phyloP scores from a whole-genome alignment of 2,888 invertebrate species.

The Drosophila neutralis region DNA sequence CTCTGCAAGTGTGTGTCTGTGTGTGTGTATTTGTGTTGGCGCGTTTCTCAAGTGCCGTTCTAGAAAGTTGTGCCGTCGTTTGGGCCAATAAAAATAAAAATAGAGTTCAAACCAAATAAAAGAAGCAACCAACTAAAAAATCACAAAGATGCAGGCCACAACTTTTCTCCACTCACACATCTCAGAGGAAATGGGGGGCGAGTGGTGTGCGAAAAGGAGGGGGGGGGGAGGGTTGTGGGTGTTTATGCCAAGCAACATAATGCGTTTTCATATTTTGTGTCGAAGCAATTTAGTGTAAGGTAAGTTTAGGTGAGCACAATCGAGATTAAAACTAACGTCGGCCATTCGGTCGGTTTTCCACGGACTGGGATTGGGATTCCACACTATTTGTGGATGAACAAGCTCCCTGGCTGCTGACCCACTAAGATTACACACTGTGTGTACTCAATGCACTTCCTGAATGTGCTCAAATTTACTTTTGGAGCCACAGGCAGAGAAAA shows the following conservation, averaged over 20 bases:
- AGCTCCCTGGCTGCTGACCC: slow-evolving; percentile 41
- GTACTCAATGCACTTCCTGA: neutral
- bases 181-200: neutral
- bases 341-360: neutral
- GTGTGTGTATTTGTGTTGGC: slow-evolving; percentile 48
- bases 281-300: slow-evolving; percentile 52
- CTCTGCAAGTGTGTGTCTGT: slow-evolving; percentile 7
- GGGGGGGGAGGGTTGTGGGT: neutral
- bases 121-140: slow-evolving; percentile 44
- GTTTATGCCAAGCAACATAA: slow-evolving; percentile 23
- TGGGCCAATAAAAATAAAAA: slow-evolving; percentile 76
- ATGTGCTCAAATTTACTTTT: slow-evolving; percentile 24
- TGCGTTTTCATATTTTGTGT: slow-evolving; percentile 61
- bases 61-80: slow-evolving; percentile 60
- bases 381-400: slow-evolving; percentile 28
- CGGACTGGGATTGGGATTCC: neutral
- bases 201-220: neutral
- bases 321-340: slow-evolving; percentile 25
- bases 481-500: slow-evolving; percentile 1
- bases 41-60: slow-evolving; percentile 66
- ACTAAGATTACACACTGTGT: slow-evolving; percentile 32
- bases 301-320: slow-evolving; percentile 45
- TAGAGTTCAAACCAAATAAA: slow-evolving; percentile 67
- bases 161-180: slow-evolving; percentile 45
- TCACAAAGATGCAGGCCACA: slow-evolving; percentile 54